Evolutionary conservation across 2,113 vertebrate genomes (phyloP), one percentile per base, ranked within the genome.

Genomic region (Oplegnathus fasciatus): DNA sequence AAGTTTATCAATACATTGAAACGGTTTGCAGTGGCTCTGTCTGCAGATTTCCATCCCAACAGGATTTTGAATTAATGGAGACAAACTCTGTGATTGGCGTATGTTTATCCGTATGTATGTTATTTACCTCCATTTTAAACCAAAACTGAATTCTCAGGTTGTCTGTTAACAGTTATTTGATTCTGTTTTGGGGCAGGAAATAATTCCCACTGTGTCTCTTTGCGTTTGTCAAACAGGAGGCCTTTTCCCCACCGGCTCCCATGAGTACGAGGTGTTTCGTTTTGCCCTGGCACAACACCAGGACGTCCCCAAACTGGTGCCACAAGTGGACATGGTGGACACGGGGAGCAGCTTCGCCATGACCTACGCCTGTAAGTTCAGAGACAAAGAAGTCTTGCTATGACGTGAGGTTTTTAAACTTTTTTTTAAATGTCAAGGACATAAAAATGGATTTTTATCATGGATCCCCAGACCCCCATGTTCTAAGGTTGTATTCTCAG

Each of bases 251-350:
- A 95, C 97, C 92, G 88, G 97, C 82, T 99, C 98, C 62, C 98
- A 99, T 84, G 98, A 99, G 96, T 97, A 99, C 91, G 98, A 98
- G 1, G 98, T 98, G 90, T 99, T 99, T 86, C 97, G 97, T 52
- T 99, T 99, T 82, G 98, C 98, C 0, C 94, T 99, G 90, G 96
- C 97, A 1, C 98, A 97, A 87, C 96, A 98, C 94, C 97, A 98
- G 67, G 98, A 99, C 88, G 95, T 98, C 89, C 98, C 98, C 10
- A 99, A 99, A 80, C 96, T 99, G 93, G 96, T 98, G 86, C 98
- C 98, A 34, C 98, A 99, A 92, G 98, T 99, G 91, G 98, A 99
- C 94, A 97, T 99, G 97, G 98, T 99, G 95, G 98, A 99, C 94
- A 98, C 97, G 32, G 97, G 97, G 0, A 98, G 98, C 96, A 99